Conservation (phyloP, 1,140 invertebrate species). For the Euura lappo region DNA sequence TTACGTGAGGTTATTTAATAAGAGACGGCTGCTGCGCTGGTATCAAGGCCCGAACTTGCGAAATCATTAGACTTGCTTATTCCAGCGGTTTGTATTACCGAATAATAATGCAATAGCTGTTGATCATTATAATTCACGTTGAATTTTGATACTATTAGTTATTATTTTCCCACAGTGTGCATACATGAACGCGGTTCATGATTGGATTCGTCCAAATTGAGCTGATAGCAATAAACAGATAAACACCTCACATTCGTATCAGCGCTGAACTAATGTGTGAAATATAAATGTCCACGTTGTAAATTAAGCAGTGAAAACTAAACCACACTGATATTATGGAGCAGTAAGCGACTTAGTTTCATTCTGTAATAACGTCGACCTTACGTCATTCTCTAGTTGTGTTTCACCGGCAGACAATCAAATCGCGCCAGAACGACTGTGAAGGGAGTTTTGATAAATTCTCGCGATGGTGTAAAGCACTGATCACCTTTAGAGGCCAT, state of each 20-base stretch:
- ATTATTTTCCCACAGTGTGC: neutral
- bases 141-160: neutral
- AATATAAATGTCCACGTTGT: too few relatives aligned
- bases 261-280: too few relatives aligned
- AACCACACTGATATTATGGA: too few relatives aligned
- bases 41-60: neutral
- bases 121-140: neutral
- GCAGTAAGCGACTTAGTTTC: too few relatives aligned
- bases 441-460: constrained; percentile 24
- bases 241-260: too few relatives aligned
- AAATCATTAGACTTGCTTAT: neutral
- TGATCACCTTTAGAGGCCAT: constrained; percentile 34
- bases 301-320: too few relatives aligned
- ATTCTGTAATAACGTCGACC: too few relatives aligned
- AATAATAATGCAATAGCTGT: neutral
- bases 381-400: too few relatives aligned
- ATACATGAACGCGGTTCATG: neutral
- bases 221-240: neutral
- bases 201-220: neutral
- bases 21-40: neutral
- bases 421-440: neutral
- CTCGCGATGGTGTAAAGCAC: constrained; percentile 19
- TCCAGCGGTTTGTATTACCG: neutral
- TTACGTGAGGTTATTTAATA: neutral
- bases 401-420: too few relatives aligned